A percentile compares a stretch with the other conserved stretches of the same genome.
These are phyloP conservation scores for Drosophila teissieri DNA, from an alignment of 1,140 invertebrate species.

Conservation along the genomic window DNA sequence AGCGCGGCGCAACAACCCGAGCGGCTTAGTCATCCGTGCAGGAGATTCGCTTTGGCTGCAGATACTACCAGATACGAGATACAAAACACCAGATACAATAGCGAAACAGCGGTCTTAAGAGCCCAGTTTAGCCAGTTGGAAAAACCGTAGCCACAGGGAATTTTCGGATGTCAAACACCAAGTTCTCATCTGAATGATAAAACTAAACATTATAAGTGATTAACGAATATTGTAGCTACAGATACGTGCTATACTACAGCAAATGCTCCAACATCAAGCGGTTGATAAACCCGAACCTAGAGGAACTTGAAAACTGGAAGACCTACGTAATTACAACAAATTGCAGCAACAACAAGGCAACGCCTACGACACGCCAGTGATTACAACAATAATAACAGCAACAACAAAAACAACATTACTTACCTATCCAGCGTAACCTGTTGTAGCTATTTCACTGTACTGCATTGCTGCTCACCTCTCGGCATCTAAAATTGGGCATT, in stretches of 20 bases:
- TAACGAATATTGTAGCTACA: conserved; percentile 19
- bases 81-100: conserved; percentile 11
- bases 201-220: conserved; percentile 4
- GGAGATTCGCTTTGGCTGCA: conserved; percentile 40
- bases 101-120: background rate
- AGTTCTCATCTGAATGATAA: too few species aligned
- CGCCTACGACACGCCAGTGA: conserved; percentile 71
- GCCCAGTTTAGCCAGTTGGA: too few species aligned
- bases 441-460: conserved; percentile 47
- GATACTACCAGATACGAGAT: background rate
- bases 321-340: conserved; percentile 51
- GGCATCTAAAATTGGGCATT: conserved; percentile 44
- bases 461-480: conserved; percentile 40
- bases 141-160: too few species aligned
- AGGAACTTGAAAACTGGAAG: conserved; percentile 24
- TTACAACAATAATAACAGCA: conserved; percentile 32
- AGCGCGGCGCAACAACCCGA: conserved; percentile 52
- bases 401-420: conserved; percentile 4
- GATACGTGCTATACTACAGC: conserved; percentile 19
- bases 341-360: conserved; percentile 28
- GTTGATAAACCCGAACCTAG: conserved; percentile 6
- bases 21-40: conserved; percentile 75
- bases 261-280: background rate
- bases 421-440: conserved; percentile 43
- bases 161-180: too few species aligned